A percentile compares a stretch with the other conserved stretches of the same genome.
Evolutionary conservation across 2,113 vertebrate genomes (phyloP).

Genomic region (Corynorhinus townsendii): DNA sequence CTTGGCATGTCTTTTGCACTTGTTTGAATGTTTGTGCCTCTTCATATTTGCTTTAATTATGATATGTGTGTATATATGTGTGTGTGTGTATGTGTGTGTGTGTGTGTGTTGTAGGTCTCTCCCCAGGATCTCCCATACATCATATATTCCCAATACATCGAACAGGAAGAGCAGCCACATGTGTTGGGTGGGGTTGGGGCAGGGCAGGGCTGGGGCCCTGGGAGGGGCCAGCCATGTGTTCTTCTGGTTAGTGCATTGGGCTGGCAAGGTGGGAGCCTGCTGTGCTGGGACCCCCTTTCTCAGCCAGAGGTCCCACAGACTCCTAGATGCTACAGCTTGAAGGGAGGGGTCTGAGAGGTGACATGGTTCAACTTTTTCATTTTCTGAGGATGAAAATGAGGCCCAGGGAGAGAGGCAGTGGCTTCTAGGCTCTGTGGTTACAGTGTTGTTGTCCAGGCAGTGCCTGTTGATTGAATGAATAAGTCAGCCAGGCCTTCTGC

Average conservation of each 20-base stretch:
- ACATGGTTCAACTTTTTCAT: background rate
- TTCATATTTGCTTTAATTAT: constrained; percentile 29
- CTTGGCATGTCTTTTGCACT: constrained; percentile 51
- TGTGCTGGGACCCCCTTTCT: constrained; percentile 49
- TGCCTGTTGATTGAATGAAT: background rate
- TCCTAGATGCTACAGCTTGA: constrained; percentile 48
- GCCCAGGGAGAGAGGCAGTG: background rate
- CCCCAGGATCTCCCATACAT: background rate
- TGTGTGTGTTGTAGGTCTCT: background rate
- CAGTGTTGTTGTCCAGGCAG: background rate
- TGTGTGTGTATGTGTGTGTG: background rate
- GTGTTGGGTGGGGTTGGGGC: background rate
- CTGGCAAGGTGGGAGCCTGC: constrained; percentile 20
- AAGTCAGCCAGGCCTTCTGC: background rate
- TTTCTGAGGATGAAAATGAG: constrained; percentile 23
- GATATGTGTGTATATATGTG: background rate
- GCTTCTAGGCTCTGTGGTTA: background rate
- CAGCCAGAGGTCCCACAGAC: background rate
- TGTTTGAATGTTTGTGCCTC: constrained; percentile 67
- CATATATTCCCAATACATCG: background rate
- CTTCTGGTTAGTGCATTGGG: constrained; percentile 38
- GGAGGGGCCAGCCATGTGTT: constrained; percentile 56
- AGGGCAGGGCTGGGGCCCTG: background rate
- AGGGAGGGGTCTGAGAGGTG: constrained; percentile 37
- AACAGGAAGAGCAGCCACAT: background rate